Evolutionary conservation across 2,797 vertebrate species (phyloP).

Genomic region (Otus scops): DNA sequence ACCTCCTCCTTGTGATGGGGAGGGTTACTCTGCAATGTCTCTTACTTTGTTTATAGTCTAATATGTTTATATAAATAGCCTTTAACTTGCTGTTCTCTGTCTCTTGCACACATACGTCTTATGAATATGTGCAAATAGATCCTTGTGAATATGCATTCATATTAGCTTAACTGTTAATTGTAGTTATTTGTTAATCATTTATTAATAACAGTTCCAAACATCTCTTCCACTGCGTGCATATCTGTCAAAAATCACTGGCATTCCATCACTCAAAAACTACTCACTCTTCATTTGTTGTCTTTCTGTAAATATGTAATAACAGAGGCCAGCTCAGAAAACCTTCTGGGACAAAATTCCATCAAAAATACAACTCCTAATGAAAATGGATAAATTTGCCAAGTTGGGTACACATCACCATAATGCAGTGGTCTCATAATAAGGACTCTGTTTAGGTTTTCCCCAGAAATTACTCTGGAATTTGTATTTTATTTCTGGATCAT

Average conservation of each 20-base stretch:
- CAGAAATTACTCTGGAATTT: background rate
- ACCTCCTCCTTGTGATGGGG: background rate
- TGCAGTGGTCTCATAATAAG: background rate
- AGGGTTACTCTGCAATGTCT: background rate
- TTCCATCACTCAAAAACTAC: background rate
- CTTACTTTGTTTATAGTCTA: background rate
- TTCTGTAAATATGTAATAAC: background rate
- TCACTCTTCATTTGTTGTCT: background rate
- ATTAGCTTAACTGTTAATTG: background rate
- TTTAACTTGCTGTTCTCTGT: background rate
- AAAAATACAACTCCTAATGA: background rate
- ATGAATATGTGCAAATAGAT: background rate
- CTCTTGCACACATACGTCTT: background rate
- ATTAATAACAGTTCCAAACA: background rate
- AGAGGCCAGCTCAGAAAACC: background rate
- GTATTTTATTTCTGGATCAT: background rate
- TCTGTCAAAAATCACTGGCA: background rate
- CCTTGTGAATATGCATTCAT: background rate
- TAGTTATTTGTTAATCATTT: background rate
- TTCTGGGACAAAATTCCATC: background rate
- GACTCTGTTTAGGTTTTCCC: background rate
- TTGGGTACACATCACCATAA: background rate
- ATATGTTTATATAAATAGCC: background rate
- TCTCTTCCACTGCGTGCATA: background rate
- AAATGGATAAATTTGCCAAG: background rate